Conservation (phyloP, 2,888 invertebrate genomes). For the Villa cingulata region DNA sequence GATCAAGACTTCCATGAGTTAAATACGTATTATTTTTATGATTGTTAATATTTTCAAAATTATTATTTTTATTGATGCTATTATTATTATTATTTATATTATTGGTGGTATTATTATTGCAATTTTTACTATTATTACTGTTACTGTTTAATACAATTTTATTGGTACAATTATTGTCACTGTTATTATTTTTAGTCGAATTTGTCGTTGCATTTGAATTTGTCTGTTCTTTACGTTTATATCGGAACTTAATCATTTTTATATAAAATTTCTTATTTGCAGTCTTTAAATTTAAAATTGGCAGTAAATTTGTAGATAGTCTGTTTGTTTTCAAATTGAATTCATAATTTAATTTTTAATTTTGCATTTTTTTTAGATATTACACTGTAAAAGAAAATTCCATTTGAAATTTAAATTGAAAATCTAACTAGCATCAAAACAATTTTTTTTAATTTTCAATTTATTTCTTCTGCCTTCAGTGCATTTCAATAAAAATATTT, state of each 20-base stretch:
- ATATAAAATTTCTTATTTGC: too few species aligned
- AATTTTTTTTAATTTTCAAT: too few species aligned
- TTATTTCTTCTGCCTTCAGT: too few species aligned
- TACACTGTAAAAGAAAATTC: too few species aligned
- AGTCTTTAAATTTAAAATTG: too few species aligned
- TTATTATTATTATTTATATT: neutral
- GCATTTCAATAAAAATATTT: too few species aligned
- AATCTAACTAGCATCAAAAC: too few species aligned
- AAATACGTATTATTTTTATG: neutral
- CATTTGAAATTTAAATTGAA: too few species aligned
- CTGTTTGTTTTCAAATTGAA: too few species aligned
- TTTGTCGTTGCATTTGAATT: conserved; percentile 16
- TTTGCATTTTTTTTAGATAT: too few species aligned
- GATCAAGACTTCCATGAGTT: conserved; percentile 10
- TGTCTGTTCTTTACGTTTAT: conserved; percentile 45
- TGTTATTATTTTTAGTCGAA: neutral
- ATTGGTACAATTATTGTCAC: neutral
- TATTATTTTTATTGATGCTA: neutral
- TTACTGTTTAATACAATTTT: neutral
- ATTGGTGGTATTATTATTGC: neutral
- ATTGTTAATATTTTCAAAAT: neutral
- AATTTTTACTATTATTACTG: neutral
- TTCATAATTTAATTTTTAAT: too few species aligned
- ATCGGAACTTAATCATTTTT: conserved; percentile 50
- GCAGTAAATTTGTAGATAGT: too few species aligned